Conservation (phyloP, 1,140 invertebrate species). For the Drosophila jambulina region DNA sequence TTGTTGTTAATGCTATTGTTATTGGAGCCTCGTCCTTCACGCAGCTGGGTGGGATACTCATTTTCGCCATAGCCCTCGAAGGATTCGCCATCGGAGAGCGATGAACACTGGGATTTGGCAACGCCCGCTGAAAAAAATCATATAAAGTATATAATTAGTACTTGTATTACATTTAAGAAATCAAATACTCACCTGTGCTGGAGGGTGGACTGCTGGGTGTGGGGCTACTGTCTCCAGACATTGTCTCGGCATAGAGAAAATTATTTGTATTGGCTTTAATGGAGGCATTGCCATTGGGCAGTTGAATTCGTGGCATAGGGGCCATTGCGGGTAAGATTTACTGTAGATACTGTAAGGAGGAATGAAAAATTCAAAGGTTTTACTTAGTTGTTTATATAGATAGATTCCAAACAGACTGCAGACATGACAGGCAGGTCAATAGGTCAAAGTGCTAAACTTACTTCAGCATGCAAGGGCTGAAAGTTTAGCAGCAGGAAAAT, state of each 20-base stretch:
- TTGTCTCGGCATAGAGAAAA: slow-evolving; percentile 77
- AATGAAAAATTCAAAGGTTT: slow-evolving; percentile 4
- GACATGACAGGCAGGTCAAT: slow-evolving; percentile 59
- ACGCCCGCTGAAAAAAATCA: slow-evolving; percentile 55
- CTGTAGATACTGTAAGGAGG: slow-evolving; percentile 18
- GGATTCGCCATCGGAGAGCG: slow-evolving; percentile 88
- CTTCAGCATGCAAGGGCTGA: slow-evolving; percentile 45
- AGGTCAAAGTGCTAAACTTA: slow-evolving; percentile 54
- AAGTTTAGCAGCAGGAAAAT: slow-evolving; percentile 16
- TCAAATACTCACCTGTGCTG: slow-evolving; percentile 69
- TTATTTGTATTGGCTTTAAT: slow-evolving; percentile 70
- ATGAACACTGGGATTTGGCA: slow-evolving; percentile 87
- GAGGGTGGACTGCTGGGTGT: slow-evolving; percentile 82
- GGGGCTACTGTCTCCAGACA: slow-evolving; percentile 80
- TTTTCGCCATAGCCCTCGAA: slow-evolving; percentile 89
- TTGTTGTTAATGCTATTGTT: slow-evolving; percentile 31
- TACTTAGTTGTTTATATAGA: slow-evolving; percentile 11
- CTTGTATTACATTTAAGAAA: neutral
- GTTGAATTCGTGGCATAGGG: slow-evolving; percentile 79
- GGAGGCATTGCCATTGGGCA: slow-evolving; percentile 58
- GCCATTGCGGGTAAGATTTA: slow-evolving; percentile 58
- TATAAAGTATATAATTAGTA: neutral
- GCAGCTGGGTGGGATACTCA: slow-evolving; percentile 61
- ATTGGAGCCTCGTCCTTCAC: slow-evolving; percentile 36
- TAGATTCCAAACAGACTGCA: neutral